Base-by-base conservation (phyloP, 92 coral and sea anemone genomes). In the Epizoanthus scotinus region DNA sequence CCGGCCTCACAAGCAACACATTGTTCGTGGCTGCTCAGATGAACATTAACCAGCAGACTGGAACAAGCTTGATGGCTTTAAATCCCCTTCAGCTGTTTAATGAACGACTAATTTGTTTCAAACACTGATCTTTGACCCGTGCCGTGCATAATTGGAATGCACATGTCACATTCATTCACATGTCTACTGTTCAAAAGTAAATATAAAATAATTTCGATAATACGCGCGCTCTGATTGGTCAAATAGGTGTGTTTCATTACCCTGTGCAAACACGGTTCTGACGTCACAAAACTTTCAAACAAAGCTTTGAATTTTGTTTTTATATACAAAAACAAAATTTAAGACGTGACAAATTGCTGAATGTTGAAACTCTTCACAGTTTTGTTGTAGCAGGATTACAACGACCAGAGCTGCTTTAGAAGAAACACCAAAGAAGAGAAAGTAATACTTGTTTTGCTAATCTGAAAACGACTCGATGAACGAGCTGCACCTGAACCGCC, bases 371-470 rank as follows among this genome's bases (percentile, higher is more conserved):
- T 60, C 8, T 60, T 60, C 19, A 3, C 3, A 26, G 65, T 60
- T 60, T 6, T 6, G 19, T 60, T 6, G 65, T 26, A 26, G 8
- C 19, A 60, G 65, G 65, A 60, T 60, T 60, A 60, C 19, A 26
- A 60, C 19, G 65, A 60, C 3, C 19, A 60, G 19, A 26, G 19
- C 19, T 60, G 8, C 65, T 60, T 6, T 26, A 60, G 19, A 60
- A 60, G 65, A 60, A 60, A 60, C 65, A 60, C 65, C 65, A 60
- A 60, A 60, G 65, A 60, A 60, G 65, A 60, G 3, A 60, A 60
- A 60, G 19, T 60, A 60, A 60, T 3, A 60, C 8, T 26, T 60
- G 65, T 3, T 60, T 60, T 60, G 65, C 65, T 3, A 60, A 60
- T 3, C 65, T 60, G 65, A 60, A 26, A 60, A 26, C 65, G 65